A percentile compares a stretch with the other conserved stretches of the same genome.
Evolutionary conservation across 2,113 vertebrate genomes (phyloP).

Genomic region (Prionailurus bengalensis): DNA sequence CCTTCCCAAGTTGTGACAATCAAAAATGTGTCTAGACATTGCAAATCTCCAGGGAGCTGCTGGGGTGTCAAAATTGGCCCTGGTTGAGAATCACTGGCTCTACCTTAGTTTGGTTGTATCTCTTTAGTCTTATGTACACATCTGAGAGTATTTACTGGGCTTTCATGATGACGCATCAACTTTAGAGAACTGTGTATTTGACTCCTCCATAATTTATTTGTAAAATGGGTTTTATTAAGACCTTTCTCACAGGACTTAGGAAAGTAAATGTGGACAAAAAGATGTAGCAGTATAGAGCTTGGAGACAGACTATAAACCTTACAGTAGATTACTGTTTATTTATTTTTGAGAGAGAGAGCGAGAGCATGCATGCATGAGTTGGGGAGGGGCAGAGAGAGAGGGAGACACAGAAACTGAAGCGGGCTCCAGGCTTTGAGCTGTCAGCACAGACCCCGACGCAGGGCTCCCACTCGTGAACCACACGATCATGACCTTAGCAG

Average conservation of each 20-base stretch:
- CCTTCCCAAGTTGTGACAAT: background rate
- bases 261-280: background rate
- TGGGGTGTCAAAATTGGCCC: fast-evolving
- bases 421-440: no score
- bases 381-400: no score
- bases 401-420: no score
- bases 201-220: background rate
- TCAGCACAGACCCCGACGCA: no score
- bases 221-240: background rate
- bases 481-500: no score
- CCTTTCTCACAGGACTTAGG: background rate
- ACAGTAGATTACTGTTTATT: background rate
- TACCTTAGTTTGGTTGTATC: background rate
- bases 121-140: background rate
- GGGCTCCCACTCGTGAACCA: no score
- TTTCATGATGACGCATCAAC: background rate
- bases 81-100: background rate
- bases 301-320: background rate
- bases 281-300: background rate
- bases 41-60: background rate
- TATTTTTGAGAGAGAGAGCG: no score
- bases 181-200: background rate
- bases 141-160: background rate
- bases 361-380: no score
- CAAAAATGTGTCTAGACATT: background rate